Conservation (phyloP, 2,888 invertebrate genomes). For the Schrankia costaestrigalis region DNA sequence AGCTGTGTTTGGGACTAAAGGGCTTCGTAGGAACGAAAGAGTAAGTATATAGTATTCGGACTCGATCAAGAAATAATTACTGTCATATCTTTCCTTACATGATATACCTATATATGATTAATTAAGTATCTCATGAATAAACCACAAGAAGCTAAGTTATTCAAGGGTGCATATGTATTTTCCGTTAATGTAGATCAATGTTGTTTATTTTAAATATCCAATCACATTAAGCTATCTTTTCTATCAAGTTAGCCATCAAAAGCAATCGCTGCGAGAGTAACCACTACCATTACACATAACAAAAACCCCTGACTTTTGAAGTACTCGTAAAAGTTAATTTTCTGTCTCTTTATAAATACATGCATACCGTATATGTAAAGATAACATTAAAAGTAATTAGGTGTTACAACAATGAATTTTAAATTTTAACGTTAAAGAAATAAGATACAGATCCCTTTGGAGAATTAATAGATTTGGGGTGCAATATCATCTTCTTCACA, state of each 20-base stretch:
- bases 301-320: constrained; percentile 20
- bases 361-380: constrained; percentile 63
- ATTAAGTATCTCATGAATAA: no score
- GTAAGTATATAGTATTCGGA: no score
- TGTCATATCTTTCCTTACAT: no score
- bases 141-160: no score
- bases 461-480: constrained; percentile 49
- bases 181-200: no score
- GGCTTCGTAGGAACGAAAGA: no score
- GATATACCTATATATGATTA: no score
- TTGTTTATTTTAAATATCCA: constrained; percentile 9
- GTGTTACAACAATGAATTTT: constrained; percentile 32
- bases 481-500: constrained; percentile 73
- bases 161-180: no score
- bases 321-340: constrained; percentile 64
- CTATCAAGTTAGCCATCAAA: constrained; percentile 13
- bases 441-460: constrained; percentile 31
- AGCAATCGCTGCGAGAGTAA: constrained; percentile 5
- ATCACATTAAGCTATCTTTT: constrained; percentile 12
- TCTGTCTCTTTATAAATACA: constrained; percentile 56
- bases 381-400: constrained; percentile 74
- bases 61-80: no score
- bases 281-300: constrained; percentile 30
- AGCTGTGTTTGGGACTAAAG: no score
- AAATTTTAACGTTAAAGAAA: constrained; percentile 30